These are phyloP conservation scores for Montipora sp. DNA, from an alignment of 64 coral and sea anemone genomes.

Conservation along the genomic window DNA sequence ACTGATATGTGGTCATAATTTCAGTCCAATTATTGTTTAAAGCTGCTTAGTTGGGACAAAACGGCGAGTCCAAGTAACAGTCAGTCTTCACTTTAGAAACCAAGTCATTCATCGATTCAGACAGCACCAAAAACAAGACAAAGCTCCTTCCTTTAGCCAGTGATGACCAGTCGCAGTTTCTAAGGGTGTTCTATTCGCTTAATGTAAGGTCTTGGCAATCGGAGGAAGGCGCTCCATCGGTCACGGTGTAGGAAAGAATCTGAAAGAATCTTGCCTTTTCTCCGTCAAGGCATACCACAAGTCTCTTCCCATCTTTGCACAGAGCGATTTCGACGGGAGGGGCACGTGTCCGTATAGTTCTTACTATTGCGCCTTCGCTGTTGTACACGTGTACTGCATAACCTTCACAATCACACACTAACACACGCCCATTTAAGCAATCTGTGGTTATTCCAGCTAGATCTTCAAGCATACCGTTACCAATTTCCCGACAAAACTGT, in stretches of 20 bases:
- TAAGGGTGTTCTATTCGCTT: background rate
- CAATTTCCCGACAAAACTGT: conserved; percentile 10
- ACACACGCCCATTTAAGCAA: conserved; percentile 12
- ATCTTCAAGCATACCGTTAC: background rate
- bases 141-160: too few species aligned
- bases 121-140: too few species aligned
- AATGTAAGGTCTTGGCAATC: background rate
- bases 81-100: too few species aligned
- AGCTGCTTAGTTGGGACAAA: too few species aligned
- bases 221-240: background rate
- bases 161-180: background rate
- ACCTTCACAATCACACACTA: conserved; percentile 24
- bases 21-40: too few species aligned
- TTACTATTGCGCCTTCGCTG: background rate
- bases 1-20: too few species aligned
- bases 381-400: conserved; percentile 45
- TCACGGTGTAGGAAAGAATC: too few species aligned
- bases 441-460: conserved; percentile 41
- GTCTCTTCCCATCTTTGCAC: background rate
- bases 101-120: too few species aligned
- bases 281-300: conserved; percentile 2
- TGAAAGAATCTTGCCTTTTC: too few species aligned
- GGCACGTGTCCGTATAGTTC: background rate
- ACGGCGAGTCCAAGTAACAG: too few species aligned
- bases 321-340: background rate